Percentiles rank a stretch among this genome's conserved stretches.
phyloP scores from a whole-genome alignment of 2,797 vertebrate genomes.

The Helostoma temminkii region DNA sequence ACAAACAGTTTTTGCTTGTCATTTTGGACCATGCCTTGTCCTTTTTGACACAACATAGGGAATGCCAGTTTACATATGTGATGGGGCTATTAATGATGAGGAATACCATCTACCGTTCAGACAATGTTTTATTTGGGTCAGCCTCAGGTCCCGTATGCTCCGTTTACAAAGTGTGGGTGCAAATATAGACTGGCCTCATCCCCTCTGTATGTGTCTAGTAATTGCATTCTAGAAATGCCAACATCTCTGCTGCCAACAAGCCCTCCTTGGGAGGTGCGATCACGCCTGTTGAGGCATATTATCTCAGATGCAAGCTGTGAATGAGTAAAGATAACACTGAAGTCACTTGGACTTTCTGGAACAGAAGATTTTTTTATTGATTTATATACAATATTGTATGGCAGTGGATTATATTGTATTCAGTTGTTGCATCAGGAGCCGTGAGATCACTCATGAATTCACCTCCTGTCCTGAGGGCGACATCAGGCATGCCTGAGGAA shows the following conservation, averaged over 20 bases:
- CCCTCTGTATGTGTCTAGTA: conserved; percentile 75
- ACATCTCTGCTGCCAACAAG: conserved; percentile 73
- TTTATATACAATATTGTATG: conserved; percentile 30
- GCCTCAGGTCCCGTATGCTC: conserved; percentile 51
- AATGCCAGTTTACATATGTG: conserved; percentile 60
- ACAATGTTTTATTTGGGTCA: conserved; percentile 65
- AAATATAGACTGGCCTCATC: conserved; percentile 80
- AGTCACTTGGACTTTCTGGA: conserved; percentile 65
- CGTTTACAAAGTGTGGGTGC: conserved; percentile 66
- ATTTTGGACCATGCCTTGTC: conserved; percentile 34
- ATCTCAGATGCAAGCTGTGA: conserved; percentile 80
- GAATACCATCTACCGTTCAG: conserved; percentile 56
- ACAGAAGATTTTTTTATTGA: conserved; percentile 42
- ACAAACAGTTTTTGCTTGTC: neutral
- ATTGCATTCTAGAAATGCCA: conserved; percentile 83
- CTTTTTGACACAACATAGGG: conserved; percentile 43
- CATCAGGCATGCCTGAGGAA: no score
- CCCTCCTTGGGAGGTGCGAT: conserved; percentile 81
- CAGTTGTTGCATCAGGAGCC: neutral
- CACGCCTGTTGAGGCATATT: conserved; percentile 81
- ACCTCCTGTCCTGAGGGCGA: neutral
- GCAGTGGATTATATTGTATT: neutral
- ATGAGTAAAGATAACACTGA: conserved; percentile 74
- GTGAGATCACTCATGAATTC: neutral
- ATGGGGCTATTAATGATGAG: conserved; percentile 61